Evolutionary conservation across 2,113 vertebrate genomes (phyloP), one percentile per base, ranked within the genome.

Genomic region (Mesembrinibis cayennensis): DNA sequence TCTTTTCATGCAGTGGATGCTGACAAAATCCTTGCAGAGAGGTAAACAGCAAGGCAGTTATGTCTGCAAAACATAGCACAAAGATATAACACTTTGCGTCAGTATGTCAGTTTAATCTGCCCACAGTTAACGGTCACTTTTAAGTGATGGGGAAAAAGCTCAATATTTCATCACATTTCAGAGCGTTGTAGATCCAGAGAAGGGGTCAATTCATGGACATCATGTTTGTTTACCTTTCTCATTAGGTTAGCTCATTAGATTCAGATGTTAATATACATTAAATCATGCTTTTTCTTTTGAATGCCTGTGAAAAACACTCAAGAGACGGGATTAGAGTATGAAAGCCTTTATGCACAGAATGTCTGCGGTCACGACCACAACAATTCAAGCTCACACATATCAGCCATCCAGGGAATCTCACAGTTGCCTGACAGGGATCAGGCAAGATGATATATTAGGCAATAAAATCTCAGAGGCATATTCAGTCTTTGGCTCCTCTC

Each of bases 321-420:
- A 66, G 81, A 96, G 91, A 83, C 56, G 59, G 47, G 63, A 90
- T 93, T 94, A 85, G n/a, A n/a, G 13, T 55, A 53, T 44, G 38
- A 94, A 97, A 93, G 71, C 16, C 38, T 88, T 95, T 90, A 38
- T 72, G 62, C 49, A 85, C 52, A 93, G 87, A 89, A 82, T n/a
- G 40, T 87, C 74, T 92, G 78, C 1, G n/a, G 85, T 90, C 82
- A 81, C 2, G 18, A 90, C 92, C 90, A 73, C 79, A 92, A 20
- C 36, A 53, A 59, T 91, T 58, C 81, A 73, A 94, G 38, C 58
- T 87, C 63, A 74, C 38, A 59, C 21, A 9, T 76, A 80, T 45
- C 84, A 86, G 23, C 50, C 58, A 71, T 58, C 49, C 18, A 1
- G 58, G 71, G 89, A 94, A 73, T 88, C 49, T 94, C 84, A 84